phyloP scores from a whole-genome alignment of 2,797 vertebrate species.

The Okamejei kenojei region DNA sequence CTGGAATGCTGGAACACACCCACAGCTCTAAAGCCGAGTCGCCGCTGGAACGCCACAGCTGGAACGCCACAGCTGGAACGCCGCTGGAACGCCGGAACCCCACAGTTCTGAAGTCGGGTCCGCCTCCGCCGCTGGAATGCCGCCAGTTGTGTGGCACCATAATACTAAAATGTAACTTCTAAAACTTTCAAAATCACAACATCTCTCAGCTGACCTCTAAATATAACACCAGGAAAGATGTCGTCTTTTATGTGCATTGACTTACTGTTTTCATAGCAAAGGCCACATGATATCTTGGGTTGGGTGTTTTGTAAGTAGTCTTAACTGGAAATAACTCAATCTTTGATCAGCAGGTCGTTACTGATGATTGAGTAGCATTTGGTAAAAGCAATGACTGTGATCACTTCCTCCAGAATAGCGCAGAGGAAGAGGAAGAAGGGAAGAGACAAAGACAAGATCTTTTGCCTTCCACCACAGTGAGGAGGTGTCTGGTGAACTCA shows the following conservation, averaged over 20 bases:
- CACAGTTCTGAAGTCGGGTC: no score
- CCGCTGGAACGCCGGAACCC: no score
- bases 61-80: no score
- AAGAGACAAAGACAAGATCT: no score
- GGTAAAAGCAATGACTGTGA: neutral
- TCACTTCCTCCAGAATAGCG: no score
- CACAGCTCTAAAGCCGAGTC: no score
- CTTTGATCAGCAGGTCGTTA: neutral
- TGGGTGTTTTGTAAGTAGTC: conserved; percentile 5
- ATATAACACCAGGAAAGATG: neutral
- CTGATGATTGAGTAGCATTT: neutral
- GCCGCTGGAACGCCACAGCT: no score
- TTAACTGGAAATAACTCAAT: conserved; percentile 7
- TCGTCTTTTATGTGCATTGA: neutral
- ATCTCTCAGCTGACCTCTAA: neutral
- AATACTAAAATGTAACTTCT: neutral
- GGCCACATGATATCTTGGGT: conserved; percentile 6
- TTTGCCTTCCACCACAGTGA: no score
- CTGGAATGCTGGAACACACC: no score
- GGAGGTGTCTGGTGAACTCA: no score
- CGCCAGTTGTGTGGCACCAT: neutral
- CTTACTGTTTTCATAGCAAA: conserved; percentile 5
- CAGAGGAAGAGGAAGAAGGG: no score
- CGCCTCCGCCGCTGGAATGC: no score
- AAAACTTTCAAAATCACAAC: neutral